Evolutionary conservation across 2,113 vertebrate species (phyloP).

Genomic region (Psammodynastes pulverulentus): DNA sequence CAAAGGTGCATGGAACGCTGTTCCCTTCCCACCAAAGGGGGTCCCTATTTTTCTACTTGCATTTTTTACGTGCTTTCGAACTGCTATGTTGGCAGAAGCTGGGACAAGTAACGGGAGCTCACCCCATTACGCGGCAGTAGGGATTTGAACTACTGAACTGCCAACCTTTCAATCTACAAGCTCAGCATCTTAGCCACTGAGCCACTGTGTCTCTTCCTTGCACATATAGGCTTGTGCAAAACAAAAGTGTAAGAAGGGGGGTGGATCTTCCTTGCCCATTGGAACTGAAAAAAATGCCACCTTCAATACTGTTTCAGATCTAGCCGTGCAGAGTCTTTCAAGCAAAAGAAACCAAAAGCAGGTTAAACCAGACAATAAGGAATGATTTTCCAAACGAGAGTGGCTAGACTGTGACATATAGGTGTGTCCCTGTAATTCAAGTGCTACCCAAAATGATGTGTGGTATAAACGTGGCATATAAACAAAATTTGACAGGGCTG

Average conservation of each 20-base stretch:
- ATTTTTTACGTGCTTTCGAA: too few relatives aligned
- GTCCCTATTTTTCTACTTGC: too few relatives aligned
- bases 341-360: conserved; percentile 4
- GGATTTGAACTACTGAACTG: too few relatives aligned
- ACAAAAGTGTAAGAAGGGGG: conserved; percentile 9
- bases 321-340: background rate
- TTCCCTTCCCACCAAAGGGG: too few relatives aligned
- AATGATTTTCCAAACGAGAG: background rate
- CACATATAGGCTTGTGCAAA: background rate
- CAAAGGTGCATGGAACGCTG: too few relatives aligned
- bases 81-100: too few relatives aligned
- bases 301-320: background rate
- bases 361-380: background rate
- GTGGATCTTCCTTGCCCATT: background rate
- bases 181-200: too few relatives aligned
- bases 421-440: background rate
- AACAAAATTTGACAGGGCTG: background rate
- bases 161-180: too few relatives aligned
- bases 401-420: background rate
- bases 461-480: background rate
- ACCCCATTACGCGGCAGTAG: too few relatives aligned
- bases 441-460: background rate
- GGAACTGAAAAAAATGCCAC: conserved; percentile 12
- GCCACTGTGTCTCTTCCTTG: too few relatives aligned
- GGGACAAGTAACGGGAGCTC: too few relatives aligned